Base-by-base conservation (phyloP, 2,113 vertebrate genomes). In the Mirza zaza region DNA sequence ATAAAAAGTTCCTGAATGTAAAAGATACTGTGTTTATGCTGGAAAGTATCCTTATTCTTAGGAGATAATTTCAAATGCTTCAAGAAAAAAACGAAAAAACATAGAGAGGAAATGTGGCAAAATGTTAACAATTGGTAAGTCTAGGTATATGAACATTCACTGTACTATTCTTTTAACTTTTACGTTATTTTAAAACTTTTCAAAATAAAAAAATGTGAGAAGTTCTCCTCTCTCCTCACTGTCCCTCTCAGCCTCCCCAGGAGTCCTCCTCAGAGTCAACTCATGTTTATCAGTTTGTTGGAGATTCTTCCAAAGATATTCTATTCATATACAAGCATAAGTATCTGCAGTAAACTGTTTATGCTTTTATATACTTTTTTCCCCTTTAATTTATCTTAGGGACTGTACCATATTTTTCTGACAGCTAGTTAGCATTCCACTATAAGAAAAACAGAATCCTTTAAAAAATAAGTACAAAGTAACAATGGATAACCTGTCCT, bases 111-210 rank as follows among this genome's bases (percentile, higher is more conserved):
- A 84, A 75, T 71, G 21, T 36, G 36, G 27, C 55, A 79, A 90
- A 92, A 91, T 32, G 17, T 95, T 90, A 96, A 68, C 14, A 87
- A 68, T 5, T 63, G 20, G 1, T 11, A 84, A 90, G 18, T 85
- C 63, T 68, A 84, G 15, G 1, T 63, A 73, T 36, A 77, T 3
- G 39, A 89, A 68, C 45, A 6, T 86, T 27, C 11, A 59, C 1
- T 70, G 34, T 73, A 61, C 27, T 83, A 92, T 25, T 63, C 68
- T 90, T 95, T n/a, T 18, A 94, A 81, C 14, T 94, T 80, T 83
- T 90, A 29, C 92, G 85, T 73, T 86, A 94, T 55, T 73, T 87
- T 73, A 48, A 61, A 84, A 61, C 36, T 48, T 79, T 42, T 55
- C 42, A 52, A 73, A 81, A 42, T 45, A 68, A 36, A 34, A 70